Evolutionary conservation across 1,140 invertebrate genomes (phyloP), one percentile per base, ranked within the genome.

Genomic region (Bombus breviceps): DNA sequence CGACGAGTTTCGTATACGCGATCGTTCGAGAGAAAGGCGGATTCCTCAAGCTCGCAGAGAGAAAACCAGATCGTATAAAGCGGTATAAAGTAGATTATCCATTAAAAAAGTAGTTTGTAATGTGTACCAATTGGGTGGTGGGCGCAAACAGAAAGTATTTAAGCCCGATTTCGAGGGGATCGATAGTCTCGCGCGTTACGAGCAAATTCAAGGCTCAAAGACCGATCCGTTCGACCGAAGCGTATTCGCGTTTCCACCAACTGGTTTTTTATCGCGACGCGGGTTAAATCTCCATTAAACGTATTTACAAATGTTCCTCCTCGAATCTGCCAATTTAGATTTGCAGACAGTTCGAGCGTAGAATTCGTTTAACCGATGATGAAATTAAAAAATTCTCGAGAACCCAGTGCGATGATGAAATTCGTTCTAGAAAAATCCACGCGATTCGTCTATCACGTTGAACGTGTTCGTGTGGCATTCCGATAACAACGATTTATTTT

Each of bases 301-400:
- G 82, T 87, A 89, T 90, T 85, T 85, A 88, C 91, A 93, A 90
- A 93, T 92, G 89, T 89, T 89, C 79, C 78, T 81, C 83, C 83
- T 76, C 76, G 84, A 76, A 84, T 85, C 66, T 66, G 83, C 72
- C 69, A 74, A 89, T 86, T 89, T 88, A 86, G 88, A 92, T 81
- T 43, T 72, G 79, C 88, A 81, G 59, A 43, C 83, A 86, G 85
- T 91, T 91, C 89, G 89, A 89, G 79, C 86, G 90, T 80, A 81
- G 83, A 88, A 89, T 89, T 86, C 91, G 89, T 90, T 92, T 87
- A 89, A 85, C 83, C 41, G 82, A 81, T 82, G 89, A 93, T 92
- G 90, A 75, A 89, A 93, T 93, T 93, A 90, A 87, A 91, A 91
- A 88, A 91, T 37, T 59, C 47, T 62, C 32, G 34, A 39, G 25